Evolutionary conservation across 1,140 invertebrate genomes (phyloP).

Genomic region (Tetramorium simillimum): DNA sequence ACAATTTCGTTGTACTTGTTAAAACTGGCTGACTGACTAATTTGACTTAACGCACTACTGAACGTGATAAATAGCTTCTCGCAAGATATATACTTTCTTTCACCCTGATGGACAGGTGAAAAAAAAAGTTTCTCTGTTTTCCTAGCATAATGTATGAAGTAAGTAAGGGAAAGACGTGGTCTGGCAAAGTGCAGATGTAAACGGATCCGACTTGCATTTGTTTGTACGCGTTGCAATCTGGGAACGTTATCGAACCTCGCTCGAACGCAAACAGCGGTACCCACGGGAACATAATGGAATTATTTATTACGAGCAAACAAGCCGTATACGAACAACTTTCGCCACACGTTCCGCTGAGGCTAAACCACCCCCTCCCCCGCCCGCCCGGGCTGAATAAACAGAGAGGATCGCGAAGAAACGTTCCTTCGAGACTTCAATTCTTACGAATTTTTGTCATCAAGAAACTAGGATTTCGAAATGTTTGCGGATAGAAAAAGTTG

Average conservation of each 20-base stretch:
- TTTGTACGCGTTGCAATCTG: conserved; percentile 55
- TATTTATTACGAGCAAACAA: conserved; percentile 59
- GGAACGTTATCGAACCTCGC: conserved; percentile 51
- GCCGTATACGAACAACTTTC: conserved; percentile 55
- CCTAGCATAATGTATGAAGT: not conserved
- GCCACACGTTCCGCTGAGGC: conserved; percentile 21
- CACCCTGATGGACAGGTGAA: not conserved
- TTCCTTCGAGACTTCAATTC: conserved; percentile 30
- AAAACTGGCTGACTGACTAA: not conserved
- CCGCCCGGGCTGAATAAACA: conserved; percentile 31
- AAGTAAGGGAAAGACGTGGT: conserved; percentile 1
- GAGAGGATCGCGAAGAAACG: conserved; percentile 35
- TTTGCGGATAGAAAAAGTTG: not conserved
- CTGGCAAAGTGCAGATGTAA: conserved; percentile 44
- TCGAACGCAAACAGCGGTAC: conserved; percentile 43
- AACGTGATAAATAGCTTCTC: not conserved
- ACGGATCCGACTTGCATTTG: conserved; percentile 53
- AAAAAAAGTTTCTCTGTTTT: conserved; percentile 18
- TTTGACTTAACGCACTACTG: not conserved
- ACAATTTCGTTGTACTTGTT: not conserved
- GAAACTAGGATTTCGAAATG: conserved; percentile 16
- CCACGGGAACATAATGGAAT: conserved; percentile 51
- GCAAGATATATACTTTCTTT: not conserved
- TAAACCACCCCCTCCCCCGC: not conserved
- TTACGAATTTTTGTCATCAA: conserved; percentile 31